Conservation (phyloP, 2,888 invertebrate species). For the Amblyjoppa fuscipennis region DNA sequence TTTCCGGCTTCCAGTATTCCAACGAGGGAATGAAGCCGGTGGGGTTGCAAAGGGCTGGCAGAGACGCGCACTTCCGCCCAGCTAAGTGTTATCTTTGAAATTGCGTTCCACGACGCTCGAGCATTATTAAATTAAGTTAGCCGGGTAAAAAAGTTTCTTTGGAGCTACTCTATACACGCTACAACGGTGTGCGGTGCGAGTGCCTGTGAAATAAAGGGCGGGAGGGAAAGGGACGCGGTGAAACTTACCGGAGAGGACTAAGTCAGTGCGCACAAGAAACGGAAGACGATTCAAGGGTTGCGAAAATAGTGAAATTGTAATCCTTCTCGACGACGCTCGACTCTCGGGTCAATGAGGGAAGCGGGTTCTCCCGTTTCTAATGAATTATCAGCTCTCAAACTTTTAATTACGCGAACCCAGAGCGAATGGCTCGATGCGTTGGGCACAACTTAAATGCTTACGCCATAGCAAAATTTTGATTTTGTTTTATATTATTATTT, state of each 20-base stretch:
- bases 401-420: neutral
- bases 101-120: slow-evolving; percentile 76
- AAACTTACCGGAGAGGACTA: slow-evolving; percentile 15
- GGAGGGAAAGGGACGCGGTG: neutral
- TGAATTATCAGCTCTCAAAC: neutral
- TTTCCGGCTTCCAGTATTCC: slow-evolving; percentile 60
- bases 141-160: slow-evolving; percentile 77
- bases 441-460: neutral
- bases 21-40: slow-evolving; percentile 36
- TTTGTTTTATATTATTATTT: too few species aligned
- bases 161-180: slow-evolving; percentile 35
- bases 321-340: neutral
- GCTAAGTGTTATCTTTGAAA: slow-evolving; percentile 81
- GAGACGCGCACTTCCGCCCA: slow-evolving; percentile 67
- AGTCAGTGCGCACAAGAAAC: slow-evolving; percentile 20
- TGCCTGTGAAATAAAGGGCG: neutral
- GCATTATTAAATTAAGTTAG: slow-evolving; percentile 82
- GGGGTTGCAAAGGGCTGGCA: slow-evolving; percentile 56
- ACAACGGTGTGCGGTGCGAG: neutral
- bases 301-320: slow-evolving; percentile 14
- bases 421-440: neutral
- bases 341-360: neutral
- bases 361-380: neutral
- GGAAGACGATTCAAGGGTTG: slow-evolving; percentile 41
- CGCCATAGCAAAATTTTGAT: too few species aligned